Evolutionary conservation across 2,888 invertebrate species (phyloP), one percentile per base, ranked within the genome.

Genomic region (Aphodius sticticus): DNA sequence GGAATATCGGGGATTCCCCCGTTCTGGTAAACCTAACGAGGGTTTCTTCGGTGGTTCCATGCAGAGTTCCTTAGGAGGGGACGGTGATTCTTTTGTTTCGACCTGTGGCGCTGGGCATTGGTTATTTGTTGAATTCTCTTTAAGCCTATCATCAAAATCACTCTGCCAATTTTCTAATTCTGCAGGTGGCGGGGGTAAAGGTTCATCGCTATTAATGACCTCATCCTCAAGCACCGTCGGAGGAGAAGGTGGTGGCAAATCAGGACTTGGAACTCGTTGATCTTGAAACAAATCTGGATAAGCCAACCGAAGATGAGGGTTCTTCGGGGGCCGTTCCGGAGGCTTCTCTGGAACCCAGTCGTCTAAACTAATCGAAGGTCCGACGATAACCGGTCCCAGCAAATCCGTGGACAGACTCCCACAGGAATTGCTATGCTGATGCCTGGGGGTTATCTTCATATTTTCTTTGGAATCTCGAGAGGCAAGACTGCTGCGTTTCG

Each of bases 311-410:
- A 94, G 89, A 85, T 93, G 92, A 2, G 95, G 94, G 88, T 95
- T 95, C 88, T 95, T 95, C 6, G 95, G 95, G 12, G 95, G 95
- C 82, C 95, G 89, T 84, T 94, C 95, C 4, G 95, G 95, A 14
- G 95, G 95, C 83, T 94, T 90, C 83, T 94, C 94, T 0, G 95
- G 94, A 0, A 94, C 93, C 92, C 93, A 94, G 83, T 93, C 93
- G 83, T 93, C 93, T 14, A 93, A 89, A 0, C 92, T 92, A 85
- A 93, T 93, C 0, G 92, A 90, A 0, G 92, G 92, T 0, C 93
- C 93, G 71, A 93, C 90, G 78, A 93, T 93, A 69, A 93, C 91
- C 0, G 93, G 93, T 0, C 93, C 93, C 14, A 93, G 84, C 35
- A 92, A 85, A 84, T 92, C 92, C 6, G 91, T 89, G 0, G 92